Base-by-base conservation (phyloP, 1,140 invertebrate species). In the Monochamus saltuarius region DNA sequence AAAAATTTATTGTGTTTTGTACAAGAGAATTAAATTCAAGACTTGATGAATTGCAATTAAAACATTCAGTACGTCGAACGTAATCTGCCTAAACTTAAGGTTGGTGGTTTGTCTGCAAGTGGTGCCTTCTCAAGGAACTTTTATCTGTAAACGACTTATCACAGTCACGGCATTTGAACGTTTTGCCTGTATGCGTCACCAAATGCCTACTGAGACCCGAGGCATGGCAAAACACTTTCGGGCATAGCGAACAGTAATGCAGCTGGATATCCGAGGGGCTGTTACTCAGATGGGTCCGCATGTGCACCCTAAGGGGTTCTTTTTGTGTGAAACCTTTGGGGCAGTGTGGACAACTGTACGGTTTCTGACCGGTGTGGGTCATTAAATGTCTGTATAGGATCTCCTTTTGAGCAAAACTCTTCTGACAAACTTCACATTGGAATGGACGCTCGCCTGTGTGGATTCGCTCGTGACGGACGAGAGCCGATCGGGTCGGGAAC, bases 311-410 rank as follows among this genome's bases (percentile, higher is more conserved):
- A 1, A 90, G 75, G 10, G 86, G 83, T 65, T 84, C 83, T 42
- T 86, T 84, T 71, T 89, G 87, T 1, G 87, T 87, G 72, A 89
- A 89, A 47, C 85, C 85, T 66, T 91, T 87, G 0, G 82, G 77
- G 71, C 92, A 94, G 61, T 85, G 82, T 38, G 84, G 80, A 73
- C 91, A 94, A 68, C 85, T 84, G 77, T 89, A 90, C 0, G 92
- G 92, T 70, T 90, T 89, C 63, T 87, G 83, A 56, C 92, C 91
- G 0, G 88, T 89, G 70, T 96, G 92, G n/a, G 88, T 89, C 73
- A 92, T 86, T 64, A 90, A 82, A 77, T 96, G 93, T 0, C 91
- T 83, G 29, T 88, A 81, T 11, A 94, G 80, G 63, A 93, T 90
- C 73, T 91, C 90, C 51, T 89, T 85, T 73, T 92, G 87, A 1